Evolutionary conservation across 2,797 vertebrate genomes (phyloP).

Genomic region (Ceryle rudis): DNA sequence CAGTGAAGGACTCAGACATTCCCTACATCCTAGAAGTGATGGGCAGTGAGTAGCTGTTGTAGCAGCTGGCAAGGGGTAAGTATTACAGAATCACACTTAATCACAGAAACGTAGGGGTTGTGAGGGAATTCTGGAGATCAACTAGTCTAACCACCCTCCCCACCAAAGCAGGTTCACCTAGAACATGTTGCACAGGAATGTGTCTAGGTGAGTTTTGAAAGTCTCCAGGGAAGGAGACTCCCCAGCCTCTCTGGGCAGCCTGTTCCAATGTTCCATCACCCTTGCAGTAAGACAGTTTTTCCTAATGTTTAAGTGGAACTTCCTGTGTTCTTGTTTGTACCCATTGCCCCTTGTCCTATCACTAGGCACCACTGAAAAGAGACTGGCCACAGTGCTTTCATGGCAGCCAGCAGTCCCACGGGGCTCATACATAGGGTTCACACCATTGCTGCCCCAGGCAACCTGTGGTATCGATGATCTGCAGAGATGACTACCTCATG

Average conservation of each 20-base stretch:
- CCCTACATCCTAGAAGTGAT: neutral
- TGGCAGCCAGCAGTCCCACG: fast-evolving
- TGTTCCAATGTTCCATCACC: neutral
- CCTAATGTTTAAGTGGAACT: neutral
- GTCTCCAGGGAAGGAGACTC: neutral
- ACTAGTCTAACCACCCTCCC: neutral
- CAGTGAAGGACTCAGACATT: neutral
- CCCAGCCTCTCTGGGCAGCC: neutral
- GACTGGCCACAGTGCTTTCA: neutral
- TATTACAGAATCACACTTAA: neutral
- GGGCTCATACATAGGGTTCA: fast-evolving
- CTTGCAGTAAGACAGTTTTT: neutral
- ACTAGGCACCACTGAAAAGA: neutral
- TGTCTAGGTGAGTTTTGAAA: neutral
- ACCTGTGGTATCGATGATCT: neutral
- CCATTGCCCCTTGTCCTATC: neutral
- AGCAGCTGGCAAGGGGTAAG: neutral
- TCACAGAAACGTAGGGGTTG: neutral
- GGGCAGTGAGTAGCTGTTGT: neutral
- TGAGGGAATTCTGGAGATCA: neutral
- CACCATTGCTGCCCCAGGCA: neutral
- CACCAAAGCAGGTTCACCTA: neutral
- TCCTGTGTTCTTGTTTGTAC: neutral
- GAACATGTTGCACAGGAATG: neutral
- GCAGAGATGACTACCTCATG: neutral